phyloP scores from a whole-genome alignment of 2,888 invertebrate species.

The Hoplodrina blanda region DNA sequence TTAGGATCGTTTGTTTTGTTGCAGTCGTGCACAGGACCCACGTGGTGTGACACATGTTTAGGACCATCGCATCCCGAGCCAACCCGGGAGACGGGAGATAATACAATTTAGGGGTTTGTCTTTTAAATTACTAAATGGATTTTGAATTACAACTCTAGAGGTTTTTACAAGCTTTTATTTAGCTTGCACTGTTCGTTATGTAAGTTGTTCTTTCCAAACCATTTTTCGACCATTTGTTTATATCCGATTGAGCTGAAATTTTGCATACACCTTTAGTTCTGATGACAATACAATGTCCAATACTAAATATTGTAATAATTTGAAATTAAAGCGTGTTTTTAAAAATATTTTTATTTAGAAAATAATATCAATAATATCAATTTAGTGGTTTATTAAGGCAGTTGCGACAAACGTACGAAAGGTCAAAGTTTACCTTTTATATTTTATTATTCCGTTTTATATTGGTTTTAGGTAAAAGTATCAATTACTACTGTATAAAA shows the following conservation, averaged over 20 bases:
- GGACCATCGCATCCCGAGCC: constrained; percentile 82
- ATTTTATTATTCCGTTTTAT: constrained; percentile 1
- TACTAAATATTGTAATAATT: too few relatives aligned
- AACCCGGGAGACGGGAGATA: constrained; percentile 84
- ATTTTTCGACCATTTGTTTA: too few relatives aligned
- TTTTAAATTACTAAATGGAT: constrained; percentile 48
- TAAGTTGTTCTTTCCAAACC: too few relatives aligned
- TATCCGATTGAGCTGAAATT: too few relatives aligned
- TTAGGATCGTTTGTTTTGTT: constrained; percentile 58
- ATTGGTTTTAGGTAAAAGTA: background rate
- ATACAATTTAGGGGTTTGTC: constrained; percentile 71
- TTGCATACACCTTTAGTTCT: too few relatives aligned
- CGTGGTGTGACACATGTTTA: constrained; percentile 87
- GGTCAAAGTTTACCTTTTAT: background rate
- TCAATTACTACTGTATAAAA: background rate
- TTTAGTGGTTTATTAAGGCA: constrained; percentile 10
- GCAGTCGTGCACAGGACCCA: constrained; percentile 80
- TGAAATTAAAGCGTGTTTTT: too few relatives aligned
- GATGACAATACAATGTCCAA: too few relatives aligned
- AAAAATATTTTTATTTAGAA: too few relatives aligned
- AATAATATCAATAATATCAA: constrained; percentile 18
- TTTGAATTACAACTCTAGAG: constrained; percentile 43
- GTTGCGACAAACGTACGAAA: background rate
- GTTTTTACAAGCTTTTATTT: too few relatives aligned
- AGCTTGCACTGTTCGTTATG: too few relatives aligned